These are phyloP conservation scores for Ceramica pisi DNA, from an alignment of 2,888 invertebrate genomes.

Conservation along the genomic window DNA sequence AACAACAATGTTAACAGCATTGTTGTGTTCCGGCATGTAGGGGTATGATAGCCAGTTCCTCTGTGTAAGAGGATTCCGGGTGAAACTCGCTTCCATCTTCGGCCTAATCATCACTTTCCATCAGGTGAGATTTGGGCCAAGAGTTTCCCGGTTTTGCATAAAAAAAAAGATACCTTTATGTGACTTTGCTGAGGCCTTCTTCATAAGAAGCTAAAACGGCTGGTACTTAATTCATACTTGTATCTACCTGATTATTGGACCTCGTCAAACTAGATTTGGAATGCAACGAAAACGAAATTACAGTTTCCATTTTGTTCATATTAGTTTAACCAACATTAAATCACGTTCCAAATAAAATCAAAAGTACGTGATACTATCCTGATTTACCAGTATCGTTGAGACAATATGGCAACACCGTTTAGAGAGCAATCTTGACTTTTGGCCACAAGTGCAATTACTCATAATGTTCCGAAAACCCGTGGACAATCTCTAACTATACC, in stretches of 20 bases:
- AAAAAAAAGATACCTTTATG: too few species aligned
- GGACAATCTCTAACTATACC: slow-evolving; percentile 52
- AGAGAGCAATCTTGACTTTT: slow-evolving; percentile 51
- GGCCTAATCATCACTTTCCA: too few species aligned
- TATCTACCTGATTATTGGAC: neutral
- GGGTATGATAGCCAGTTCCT: too few species aligned
- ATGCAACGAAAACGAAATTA: slow-evolving; percentile 28
- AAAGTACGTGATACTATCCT: neutral
- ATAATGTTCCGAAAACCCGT: slow-evolving; percentile 53
- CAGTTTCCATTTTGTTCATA: slow-evolving; percentile 27
- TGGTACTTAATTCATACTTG: neutral
- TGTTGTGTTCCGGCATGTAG: too few species aligned
- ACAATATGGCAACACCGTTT: slow-evolving; percentile 37
- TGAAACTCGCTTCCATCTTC: too few species aligned
- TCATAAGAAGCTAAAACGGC: neutral
- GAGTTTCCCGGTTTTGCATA: too few species aligned
- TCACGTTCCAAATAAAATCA: slow-evolving; percentile 27
- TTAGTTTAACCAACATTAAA: slow-evolving; percentile 7
- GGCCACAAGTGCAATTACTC: slow-evolving; percentile 51
- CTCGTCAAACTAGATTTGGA: slow-evolving; percentile 19
- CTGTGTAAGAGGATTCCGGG: too few species aligned
- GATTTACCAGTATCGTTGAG: slow-evolving; percentile 6
- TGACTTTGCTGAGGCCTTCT: too few species aligned
- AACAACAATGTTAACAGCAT: too few species aligned
- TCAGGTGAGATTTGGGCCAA: too few species aligned